Conservation (phyloP, 2,797 vertebrate genomes). For the Synanceia verrucosa region DNA sequence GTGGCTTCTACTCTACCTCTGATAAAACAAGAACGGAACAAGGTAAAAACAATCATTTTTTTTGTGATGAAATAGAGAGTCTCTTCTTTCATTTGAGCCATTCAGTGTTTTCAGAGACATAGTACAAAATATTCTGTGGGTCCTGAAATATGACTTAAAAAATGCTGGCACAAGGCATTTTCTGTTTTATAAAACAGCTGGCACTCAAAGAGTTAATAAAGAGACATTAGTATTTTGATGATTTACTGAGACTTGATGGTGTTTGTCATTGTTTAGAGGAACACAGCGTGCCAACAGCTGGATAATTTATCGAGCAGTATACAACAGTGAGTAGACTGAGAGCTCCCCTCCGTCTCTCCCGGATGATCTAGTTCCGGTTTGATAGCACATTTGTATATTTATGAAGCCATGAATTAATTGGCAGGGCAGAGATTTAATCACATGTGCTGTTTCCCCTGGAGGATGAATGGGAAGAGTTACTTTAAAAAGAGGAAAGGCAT, state of each 20-base stretch:
- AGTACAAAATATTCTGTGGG: too few relatives aligned
- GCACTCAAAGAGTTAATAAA: too few relatives aligned
- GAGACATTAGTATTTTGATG: conserved; percentile 12
- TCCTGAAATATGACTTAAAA: too few relatives aligned
- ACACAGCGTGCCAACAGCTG: conserved; percentile 36
- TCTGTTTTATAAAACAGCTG: too few relatives aligned
- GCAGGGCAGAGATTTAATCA: conserved; percentile 79
- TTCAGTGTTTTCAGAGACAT: too few relatives aligned
- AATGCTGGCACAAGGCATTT: too few relatives aligned
- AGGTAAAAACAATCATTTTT: too few relatives aligned
- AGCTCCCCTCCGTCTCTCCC: conserved; percentile 39
- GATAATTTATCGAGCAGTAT: conserved; percentile 54
- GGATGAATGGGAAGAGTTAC: conserved; percentile 68
- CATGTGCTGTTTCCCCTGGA: conserved; percentile 69
- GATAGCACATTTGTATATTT: conserved; percentile 80
- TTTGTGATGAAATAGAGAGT: too few relatives aligned
- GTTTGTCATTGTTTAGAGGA: conserved; percentile 45
- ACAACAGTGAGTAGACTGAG: conserved; percentile 47
- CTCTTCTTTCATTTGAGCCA: too few relatives aligned
- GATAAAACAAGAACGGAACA: too few relatives aligned
- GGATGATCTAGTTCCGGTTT: conserved; percentile 73
- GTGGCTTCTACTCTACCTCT: too few relatives aligned
- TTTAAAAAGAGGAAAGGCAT: conserved; percentile 68
- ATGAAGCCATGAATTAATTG: conserved; percentile 82
- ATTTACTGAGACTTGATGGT: conserved; percentile 33